These are phyloP conservation scores for Odocoileus virginianus DNA, from an alignment of 2,113 vertebrate genomes.

Conservation along the genomic window DNA sequence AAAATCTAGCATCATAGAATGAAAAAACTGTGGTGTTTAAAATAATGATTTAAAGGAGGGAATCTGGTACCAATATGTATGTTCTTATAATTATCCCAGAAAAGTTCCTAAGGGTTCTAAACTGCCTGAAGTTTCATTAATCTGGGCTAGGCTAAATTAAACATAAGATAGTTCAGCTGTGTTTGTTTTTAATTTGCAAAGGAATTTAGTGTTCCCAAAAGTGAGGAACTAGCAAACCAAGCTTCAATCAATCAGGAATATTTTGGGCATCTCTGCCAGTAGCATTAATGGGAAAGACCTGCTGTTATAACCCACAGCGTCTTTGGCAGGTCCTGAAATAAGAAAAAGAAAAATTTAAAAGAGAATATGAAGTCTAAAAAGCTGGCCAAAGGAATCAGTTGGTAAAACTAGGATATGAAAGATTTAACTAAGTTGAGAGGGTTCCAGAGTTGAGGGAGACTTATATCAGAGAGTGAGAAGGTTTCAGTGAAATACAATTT, in stretches of 20 bases:
- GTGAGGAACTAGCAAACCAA: constrained; percentile 43
- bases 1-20: background rate
- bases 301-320: constrained; percentile 15
- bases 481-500: background rate
- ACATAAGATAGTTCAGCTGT: constrained; percentile 69
- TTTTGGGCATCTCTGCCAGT: constrained; percentile 32
- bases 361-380: background rate
- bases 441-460: background rate
- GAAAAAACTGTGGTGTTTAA: background rate
- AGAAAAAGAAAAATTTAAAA: background rate
- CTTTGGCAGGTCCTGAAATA: background rate
- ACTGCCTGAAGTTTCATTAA: constrained; percentile 52
- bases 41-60: background rate
- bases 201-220: constrained; percentile 69
- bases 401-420: background rate
- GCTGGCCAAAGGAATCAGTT: background rate
- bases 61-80: background rate
- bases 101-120: constrained; percentile 44
- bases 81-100: constrained; percentile 3
- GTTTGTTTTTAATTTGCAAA: constrained; percentile 77
- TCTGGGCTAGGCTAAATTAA: constrained; percentile 63
- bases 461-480: background rate
- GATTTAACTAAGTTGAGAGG: background rate
- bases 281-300: constrained; percentile 54
- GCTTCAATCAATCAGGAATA: constrained; percentile 61